A percentile compares a stretch with the other conserved stretches of the same genome.
These are phyloP conservation scores for Aegithalos caudatus DNA, from an alignment of 2,113 vertebrate species.

Conservation along the genomic window DNA sequence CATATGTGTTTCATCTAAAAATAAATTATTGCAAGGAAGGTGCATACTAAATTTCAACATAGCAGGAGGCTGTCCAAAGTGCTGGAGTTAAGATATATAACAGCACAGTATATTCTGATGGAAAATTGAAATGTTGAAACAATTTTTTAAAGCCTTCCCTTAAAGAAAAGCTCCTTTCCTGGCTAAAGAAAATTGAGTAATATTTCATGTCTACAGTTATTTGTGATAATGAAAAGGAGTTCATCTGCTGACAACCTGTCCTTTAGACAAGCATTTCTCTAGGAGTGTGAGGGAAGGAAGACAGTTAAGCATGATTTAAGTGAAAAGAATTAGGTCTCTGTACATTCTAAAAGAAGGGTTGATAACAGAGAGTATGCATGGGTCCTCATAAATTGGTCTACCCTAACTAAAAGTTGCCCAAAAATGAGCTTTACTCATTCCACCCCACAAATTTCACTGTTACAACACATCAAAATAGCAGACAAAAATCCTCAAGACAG, in stretches of 20 bases:
- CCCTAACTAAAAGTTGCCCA: not conserved
- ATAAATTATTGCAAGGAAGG: not conserved
- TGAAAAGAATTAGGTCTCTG: not conserved
- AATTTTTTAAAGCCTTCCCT: conserved; percentile 2
- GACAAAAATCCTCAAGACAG: not conserved
- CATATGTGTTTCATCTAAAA: not conserved
- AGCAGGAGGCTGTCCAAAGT: not conserved
- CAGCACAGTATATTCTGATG: not conserved
- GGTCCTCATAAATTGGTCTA: not conserved
- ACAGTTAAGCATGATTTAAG: not conserved
- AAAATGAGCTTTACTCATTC: not conserved
- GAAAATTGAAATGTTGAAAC: conserved; percentile 51
- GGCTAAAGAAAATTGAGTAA: conserved; percentile 40
- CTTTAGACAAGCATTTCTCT: not conserved
- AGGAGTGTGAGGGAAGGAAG: not conserved
- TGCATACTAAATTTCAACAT: not conserved
- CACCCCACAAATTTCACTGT: not conserved
- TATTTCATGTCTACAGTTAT: conserved; percentile 46
- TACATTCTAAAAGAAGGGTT: not conserved
- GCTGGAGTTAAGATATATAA: not conserved
- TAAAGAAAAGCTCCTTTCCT: conserved; percentile 31
- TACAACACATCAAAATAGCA: not conserved
- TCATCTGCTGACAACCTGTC: conserved; percentile 38
- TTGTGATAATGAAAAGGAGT: conserved; percentile 50
- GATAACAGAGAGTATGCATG: not conserved